Conservation (phyloP, 2,888 invertebrate species). For the Nysson spinosus region DNA sequence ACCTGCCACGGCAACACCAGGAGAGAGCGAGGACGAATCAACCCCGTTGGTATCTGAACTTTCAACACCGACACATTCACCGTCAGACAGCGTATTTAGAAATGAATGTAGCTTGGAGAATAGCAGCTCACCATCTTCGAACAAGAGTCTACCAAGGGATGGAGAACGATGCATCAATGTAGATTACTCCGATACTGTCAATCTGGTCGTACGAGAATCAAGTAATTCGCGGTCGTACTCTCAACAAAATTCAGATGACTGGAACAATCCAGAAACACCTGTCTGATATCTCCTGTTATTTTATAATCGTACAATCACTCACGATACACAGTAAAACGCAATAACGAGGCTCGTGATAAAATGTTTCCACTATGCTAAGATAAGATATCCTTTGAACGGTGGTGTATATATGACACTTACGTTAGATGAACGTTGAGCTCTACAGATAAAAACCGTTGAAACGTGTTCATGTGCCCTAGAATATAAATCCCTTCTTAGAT, state of each 20-base stretch:
- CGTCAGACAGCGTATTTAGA: constrained; percentile 66
- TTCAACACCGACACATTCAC: constrained; percentile 73
- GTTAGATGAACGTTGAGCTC: constrained; percentile 4
- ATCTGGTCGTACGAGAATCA: constrained; percentile 61
- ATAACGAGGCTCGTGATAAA: constrained; percentile 31
- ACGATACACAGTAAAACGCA: background rate
- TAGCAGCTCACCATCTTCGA: constrained; percentile 62
- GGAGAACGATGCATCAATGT: constrained; percentile 54
- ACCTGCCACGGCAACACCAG: constrained; percentile 33
- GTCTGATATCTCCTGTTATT: constrained; percentile 60
- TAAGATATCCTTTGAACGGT: constrained; percentile 3
- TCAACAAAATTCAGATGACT: constrained; percentile 66
- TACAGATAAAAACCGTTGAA: constrained; percentile 17
- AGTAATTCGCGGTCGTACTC: constrained; percentile 48
- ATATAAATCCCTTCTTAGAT: background rate
- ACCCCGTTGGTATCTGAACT: constrained; percentile 82
- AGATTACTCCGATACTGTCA: constrained; percentile 60
- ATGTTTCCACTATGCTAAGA: constrained; percentile 9
- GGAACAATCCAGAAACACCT: constrained; percentile 74
- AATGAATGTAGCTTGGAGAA: constrained; percentile 60
- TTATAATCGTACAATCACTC: background rate
- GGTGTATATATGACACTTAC: constrained; percentile 42
- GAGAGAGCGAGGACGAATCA: constrained; percentile 83
- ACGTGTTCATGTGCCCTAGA: constrained; percentile 33
- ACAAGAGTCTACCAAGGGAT: constrained; percentile 55